Base-by-base conservation (phyloP, 2,888 invertebrate genomes). In the Elgonia sp. region DNA sequence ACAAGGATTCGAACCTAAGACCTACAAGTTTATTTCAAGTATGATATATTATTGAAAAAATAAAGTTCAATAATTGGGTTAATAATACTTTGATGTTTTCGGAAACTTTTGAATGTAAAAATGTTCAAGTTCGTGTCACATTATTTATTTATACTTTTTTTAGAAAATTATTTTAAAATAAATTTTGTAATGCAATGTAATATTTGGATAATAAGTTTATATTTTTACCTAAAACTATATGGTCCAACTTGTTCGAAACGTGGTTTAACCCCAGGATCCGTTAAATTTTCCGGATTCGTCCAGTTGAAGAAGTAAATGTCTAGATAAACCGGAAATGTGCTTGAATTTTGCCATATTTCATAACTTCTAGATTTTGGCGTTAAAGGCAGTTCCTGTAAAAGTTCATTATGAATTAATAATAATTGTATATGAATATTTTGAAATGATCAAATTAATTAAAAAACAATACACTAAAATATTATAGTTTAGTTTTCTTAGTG, bases 271-370 rank as follows among this genome's bases (percentile, higher is more conserved):
- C 96, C 96, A 3, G 95, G 95, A 50, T 96, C 95, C 14, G 67
- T 88, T 1, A 94, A 75, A 72, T 96, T 96, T 16, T 96, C 95
- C 0, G 97, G 96, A 94, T 97, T 97, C 6, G 97, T 97, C 97
- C 97, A 97, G 94, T 97, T 97, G 94, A 96, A 97, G 89, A 97
- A 95, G 92, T 96, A 97, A 84, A 97, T 95, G 90, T 97, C 96
- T 90, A 97, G 94, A 91, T 95, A 95, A 18, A 97, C 94, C 0
- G 96, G 96, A 46, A 97, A 94, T 4, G 89, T 88, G 0, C 96
- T 95, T 0, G 97, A 96, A 62, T 95, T 96, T 92, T 96, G 95
- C 98, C 98, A 98, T 69, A 97, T 94, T 1, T 96, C 95, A 94
- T 95, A 98, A 21, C 96, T 95, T 14, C 95, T 94, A 0, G 97